These are phyloP conservation scores for Neoscelio sp. DNA, from an alignment of 2,888 invertebrate genomes.

Conservation along the genomic window DNA sequence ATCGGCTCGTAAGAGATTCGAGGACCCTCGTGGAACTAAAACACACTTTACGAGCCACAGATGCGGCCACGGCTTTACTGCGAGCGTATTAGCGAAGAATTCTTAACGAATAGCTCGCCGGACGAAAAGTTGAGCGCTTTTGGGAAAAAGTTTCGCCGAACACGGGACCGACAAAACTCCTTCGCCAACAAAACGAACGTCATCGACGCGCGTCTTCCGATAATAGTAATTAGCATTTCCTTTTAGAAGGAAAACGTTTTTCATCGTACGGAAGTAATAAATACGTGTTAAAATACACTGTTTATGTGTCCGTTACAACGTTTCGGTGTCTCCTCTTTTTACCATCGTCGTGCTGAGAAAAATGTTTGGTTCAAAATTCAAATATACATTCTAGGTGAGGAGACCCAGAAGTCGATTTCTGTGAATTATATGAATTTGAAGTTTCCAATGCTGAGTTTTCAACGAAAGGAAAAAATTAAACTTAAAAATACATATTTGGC, in stretches of 20 bases:
- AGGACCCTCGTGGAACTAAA: slow-evolving; percentile 55
- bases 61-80: slow-evolving; percentile 33
- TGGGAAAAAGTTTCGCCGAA: slow-evolving; percentile 9
- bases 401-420: too few relatives aligned
- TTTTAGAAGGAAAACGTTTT: not conserved
- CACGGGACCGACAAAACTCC: not conserved
- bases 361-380: too few relatives aligned
- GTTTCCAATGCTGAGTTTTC: too few relatives aligned
- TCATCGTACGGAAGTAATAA: too few relatives aligned
- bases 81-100: slow-evolving; percentile 38
- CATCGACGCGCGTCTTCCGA: not conserved
- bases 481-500: too few relatives aligned
- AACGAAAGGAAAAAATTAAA: too few relatives aligned
- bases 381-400: too few relatives aligned
- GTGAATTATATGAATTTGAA: too few relatives aligned
- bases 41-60: slow-evolving; percentile 54
- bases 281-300: too few relatives aligned
- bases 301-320: too few relatives aligned
- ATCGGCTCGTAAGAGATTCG: slow-evolving; percentile 49
- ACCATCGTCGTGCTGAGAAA: too few relatives aligned
- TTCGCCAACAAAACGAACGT: not conserved
- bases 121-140: slow-evolving; percentile 23
- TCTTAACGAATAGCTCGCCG: slow-evolving; percentile 23
- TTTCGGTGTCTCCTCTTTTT: too few relatives aligned
- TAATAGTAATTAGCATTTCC: not conserved